Base-by-base conservation (phyloP, 2,113 vertebrate genomes). In the Dipodomys spectabilis region DNA sequence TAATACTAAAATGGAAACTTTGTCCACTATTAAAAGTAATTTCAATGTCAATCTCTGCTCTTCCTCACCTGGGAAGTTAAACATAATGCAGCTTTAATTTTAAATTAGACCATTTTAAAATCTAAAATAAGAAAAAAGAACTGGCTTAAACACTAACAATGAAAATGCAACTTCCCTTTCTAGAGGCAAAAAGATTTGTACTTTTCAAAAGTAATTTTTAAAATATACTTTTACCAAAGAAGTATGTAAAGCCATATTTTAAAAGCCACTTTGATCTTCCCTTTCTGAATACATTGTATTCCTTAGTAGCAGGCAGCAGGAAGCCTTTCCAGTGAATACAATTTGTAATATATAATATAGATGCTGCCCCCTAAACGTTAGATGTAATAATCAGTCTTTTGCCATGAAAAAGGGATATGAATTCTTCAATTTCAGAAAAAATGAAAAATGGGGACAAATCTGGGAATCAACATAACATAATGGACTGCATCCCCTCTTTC, bases 1-100 rank as follows among this genome's bases (percentile, higher is more conserved):
- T 85, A 86, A 82, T 25, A 82, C 20, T 82, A 62, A 93, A 88
- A 82, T 73, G 20, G 8, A 96, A 96, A 78, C 7, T 74, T 90
- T 25, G 11, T 94, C 27, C 32, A 32, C 22, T 45, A 73, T 62
- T 44, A 57, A 39, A 90, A 49, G 79, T 67, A 53, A 44, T 62
- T 64, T 80, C 32, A 72, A 93, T 75, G 39, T 65, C 28, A 68
- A 64, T 73, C n/a, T 96, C 57, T 93, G 86, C 28, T 82, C 53
- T 82, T 86, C 68, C 82, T 27, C 92, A 27, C 92, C 57, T 74
- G 85, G 75, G 80, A 95, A 91, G 90, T 72, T 96, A 97, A 98
- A 98, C 96, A 98, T 97, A 98, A 98, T 98, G 98, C 98, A 98
- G 98, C 98, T 98, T 99, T 98, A 97, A 97, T 97, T 95, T 96